A percentile compares a stretch with the other conserved stretches of the same genome.
Evolutionary conservation across 1,140 invertebrate species (phyloP).

Genomic region (Bradysia coprophila): DNA sequence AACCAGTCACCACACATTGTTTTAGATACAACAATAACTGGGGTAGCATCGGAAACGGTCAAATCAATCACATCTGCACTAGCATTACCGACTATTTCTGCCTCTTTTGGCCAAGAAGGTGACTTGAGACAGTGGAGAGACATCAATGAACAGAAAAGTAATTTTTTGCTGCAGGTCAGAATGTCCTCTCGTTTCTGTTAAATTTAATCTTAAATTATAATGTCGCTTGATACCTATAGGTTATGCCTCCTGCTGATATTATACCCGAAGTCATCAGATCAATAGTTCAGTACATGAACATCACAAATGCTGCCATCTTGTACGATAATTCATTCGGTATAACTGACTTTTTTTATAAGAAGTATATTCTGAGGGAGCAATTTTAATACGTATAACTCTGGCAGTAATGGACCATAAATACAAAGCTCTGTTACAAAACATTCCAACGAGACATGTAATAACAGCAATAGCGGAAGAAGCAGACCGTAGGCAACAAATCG

Average conservation of each 20-base stretch:
- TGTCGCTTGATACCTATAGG: slow-evolving; percentile 5
- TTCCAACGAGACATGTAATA: slow-evolving; percentile 71
- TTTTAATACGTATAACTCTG: not conserved
- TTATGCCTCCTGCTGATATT: slow-evolving; percentile 67
- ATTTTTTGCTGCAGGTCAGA: slow-evolving; percentile 39
- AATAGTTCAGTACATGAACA: slow-evolving; percentile 60
- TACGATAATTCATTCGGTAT: slow-evolving; percentile 73
- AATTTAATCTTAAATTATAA: too few relatives aligned
- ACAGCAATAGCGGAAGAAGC: slow-evolving; percentile 36
- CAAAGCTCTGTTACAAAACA: slow-evolving; percentile 70
- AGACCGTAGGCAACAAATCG: slow-evolving; percentile 40
- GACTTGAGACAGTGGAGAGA: slow-evolving; percentile 64
- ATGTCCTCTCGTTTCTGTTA: not conserved
- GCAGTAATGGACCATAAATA: slow-evolving; percentile 82
- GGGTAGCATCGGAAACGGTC: slow-evolving; percentile 58
- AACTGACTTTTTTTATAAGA: slow-evolving; percentile 6
- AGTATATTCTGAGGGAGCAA: not conserved
- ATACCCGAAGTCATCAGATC: slow-evolving; percentile 63
- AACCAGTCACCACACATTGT: slow-evolving; percentile 53
- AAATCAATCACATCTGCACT: slow-evolving; percentile 63
- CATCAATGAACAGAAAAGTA: slow-evolving; percentile 41
- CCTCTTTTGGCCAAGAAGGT: slow-evolving; percentile 63
- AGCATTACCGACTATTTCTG: slow-evolving; percentile 61
- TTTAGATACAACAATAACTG: slow-evolving; percentile 57
- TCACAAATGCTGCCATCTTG: slow-evolving; percentile 77